Evolutionary conservation across 2,113 vertebrate species (phyloP), one percentile per base, ranked within the genome.

Genomic region (Passer domesticus): DNA sequence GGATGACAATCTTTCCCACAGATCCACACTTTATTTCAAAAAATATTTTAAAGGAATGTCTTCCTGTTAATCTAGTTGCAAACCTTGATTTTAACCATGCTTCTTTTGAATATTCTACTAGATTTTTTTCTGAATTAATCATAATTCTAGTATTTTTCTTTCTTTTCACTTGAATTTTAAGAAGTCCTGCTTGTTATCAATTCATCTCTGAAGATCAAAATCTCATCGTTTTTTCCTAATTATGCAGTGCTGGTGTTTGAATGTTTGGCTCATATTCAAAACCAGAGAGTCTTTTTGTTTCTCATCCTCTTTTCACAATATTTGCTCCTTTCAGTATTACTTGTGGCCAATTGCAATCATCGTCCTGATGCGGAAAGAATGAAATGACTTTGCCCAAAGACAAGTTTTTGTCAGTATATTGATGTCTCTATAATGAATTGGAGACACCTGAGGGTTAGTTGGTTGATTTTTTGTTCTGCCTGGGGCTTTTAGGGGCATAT

Each of bases 321-420:
- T 83, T 92, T 87, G 31, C 83, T 87, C 15, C 60, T 89, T 88
- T 91, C 79, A 50, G 3, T 47, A 79, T 72, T 39, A 83, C 66
- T 70, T 43, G 41, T 41, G 60, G 56, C 47, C 89, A 90, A 10
- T 20, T 89, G 56, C 43, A 83, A 19, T 90, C 44, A 64, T 69
- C 2, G 0, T 37, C 72, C 73, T 24, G 1, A 52, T 58, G n/a
- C 73, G 23, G 50, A 79, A 82, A 95, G 55, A 83, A 88, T 15
- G 46, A 91, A 93, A 47, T 31, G 6, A 56, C 74, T 95, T 96
- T 95, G 35, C 77, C 96, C 79, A 88, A 93, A 91, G 95, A 92
- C 69, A 58, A 1, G 0, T 59, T 74, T 92, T 93, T 87, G 66
- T 83, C 73, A 74, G 50, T 83, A 91, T 78, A 82, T 20, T 90